Percentiles rank a stretch among this genome's conserved stretches.
Evolutionary conservation across 2,797 vertebrate genomes (phyloP).

Genomic region (Semotilus atromaculatus): DNA sequence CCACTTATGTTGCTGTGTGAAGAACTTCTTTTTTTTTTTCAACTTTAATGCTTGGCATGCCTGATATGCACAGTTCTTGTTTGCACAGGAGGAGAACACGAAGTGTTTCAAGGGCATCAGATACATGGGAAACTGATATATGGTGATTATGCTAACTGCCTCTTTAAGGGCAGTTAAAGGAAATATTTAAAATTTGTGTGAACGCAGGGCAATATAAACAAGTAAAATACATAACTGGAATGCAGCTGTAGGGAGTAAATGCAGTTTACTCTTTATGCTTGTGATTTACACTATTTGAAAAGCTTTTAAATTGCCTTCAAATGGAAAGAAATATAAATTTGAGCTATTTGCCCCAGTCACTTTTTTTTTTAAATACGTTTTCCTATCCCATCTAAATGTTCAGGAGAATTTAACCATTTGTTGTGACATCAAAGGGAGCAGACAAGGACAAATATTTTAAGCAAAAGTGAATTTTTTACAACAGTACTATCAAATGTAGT

Average conservation of each 20-base stretch:
- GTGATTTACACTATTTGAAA: slow-evolving; percentile 36
- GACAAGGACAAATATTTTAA: not conserved
- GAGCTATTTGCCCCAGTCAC: not conserved
- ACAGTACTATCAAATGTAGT: not conserved
- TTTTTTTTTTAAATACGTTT: not conserved
- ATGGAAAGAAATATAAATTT: slow-evolving; percentile 21
- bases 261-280: slow-evolving; percentile 10
- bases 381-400: not conserved
- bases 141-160: slow-evolving; percentile 53
- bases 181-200: slow-evolving; percentile 40
- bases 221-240: slow-evolving; percentile 40
- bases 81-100: slow-evolving; percentile 34
- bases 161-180: slow-evolving; percentile 41
- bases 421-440: not conserved
- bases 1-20: not conserved
- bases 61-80: slow-evolving; percentile 28
- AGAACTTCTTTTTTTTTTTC: slow-evolving; percentile 17
- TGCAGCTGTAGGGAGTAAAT: slow-evolving; percentile 36
- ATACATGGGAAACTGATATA: slow-evolving; percentile 41
- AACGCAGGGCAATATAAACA: slow-evolving; percentile 44
- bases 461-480: not conserved
- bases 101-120: slow-evolving; percentile 50
- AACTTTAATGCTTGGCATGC: slow-evolving; percentile 16
- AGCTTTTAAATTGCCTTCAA: slow-evolving; percentile 41
- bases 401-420: not conserved